Evolutionary conservation across 2,888 invertebrate genomes (phyloP).

Genomic region (Ariolimax columbianus): DNA sequence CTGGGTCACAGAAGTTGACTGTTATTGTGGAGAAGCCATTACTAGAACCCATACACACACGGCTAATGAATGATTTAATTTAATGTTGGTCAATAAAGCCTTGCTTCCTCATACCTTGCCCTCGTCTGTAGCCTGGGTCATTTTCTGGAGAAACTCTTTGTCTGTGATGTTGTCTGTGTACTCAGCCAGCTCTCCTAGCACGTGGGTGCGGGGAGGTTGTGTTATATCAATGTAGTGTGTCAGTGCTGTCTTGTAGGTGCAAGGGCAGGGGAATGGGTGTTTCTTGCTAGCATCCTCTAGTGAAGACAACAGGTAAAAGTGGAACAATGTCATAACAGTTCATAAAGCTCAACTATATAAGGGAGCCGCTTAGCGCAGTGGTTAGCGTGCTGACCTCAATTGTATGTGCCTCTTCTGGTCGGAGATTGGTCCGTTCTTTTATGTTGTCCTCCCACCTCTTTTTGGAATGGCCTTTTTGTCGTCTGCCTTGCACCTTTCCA

Average conservation of each 20-base stretch:
- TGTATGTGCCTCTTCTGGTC: too few relatives aligned
- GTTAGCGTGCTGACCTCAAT: too few relatives aligned
- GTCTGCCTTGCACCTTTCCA: too few relatives aligned
- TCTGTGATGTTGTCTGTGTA: constrained; percentile 79
- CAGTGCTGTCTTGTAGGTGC: constrained; percentile 95
- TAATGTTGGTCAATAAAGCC: too few relatives aligned
- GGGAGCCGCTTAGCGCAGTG: too few relatives aligned
- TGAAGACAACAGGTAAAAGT: neutral
- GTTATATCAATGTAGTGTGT: constrained; percentile 97
- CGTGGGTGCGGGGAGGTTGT: constrained; percentile 94
- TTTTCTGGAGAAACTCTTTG: constrained; percentile 82
- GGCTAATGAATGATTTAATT: too few relatives aligned
- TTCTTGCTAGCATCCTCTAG: constrained; percentile 96
- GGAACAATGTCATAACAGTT: neutral
- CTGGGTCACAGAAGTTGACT: too few relatives aligned
- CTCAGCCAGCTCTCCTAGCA: constrained; percentile 90
- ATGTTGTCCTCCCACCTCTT: too few relatives aligned
- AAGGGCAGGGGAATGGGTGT: constrained; percentile 99
- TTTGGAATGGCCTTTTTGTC: too few relatives aligned
- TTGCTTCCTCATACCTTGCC: constrained; percentile 87
- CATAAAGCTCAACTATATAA: neutral
- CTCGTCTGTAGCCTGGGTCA: constrained; percentile 88
- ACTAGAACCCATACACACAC: too few relatives aligned
- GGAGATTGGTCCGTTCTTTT: too few relatives aligned
- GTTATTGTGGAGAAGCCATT: too few relatives aligned